Evolutionary conservation across 2,888 invertebrate species (phyloP), one percentile per base, ranked within the genome.

Genomic region (Erebia aethiops): DNA sequence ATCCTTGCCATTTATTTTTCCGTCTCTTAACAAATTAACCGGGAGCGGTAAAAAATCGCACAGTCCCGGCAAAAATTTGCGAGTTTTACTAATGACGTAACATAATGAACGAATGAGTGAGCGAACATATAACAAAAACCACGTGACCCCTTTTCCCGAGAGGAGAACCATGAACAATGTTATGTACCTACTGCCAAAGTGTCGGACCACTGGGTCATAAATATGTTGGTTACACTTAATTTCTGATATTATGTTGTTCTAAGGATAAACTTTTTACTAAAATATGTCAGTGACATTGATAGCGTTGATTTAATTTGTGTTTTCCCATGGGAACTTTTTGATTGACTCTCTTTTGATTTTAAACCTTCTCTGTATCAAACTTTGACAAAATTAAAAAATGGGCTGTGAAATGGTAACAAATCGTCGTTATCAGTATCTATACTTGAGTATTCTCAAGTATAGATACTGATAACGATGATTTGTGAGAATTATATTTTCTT

Each of bases 21-120:
- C 70, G 52, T 71, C 67, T 70, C 61, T 62, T 66, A 71, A 76
- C 75, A 77, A 76, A 77, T 77, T 77, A 75, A 77, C 76, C 56
- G 69, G 71, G 52, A 63, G 54, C 72, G 57, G 70, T 73, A 76
- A 77, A 76, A 77, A 76, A 77, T 77, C 69, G 76, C 51, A 68
- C 72, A 73, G 70, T 71, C 66, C 65, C 71, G 63, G 60, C 21
- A 70, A 71, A 77, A 75, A 73, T 73, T 74, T 58, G 70, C 73
- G 72, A 74, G 74, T 58, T 70, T 70, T 68, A 71, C 75, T 78
- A 77, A 77, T 77, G 77, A 78, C 75, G 75, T 75, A 74, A 75
- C 74, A 73, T 74, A 75, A 73, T 73, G 71, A 78, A 72, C 69
- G 75, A 76, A 76, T 62, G 73, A 75, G 71, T 67, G 76, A 76